phyloP scores from a whole-genome alignment of 1,140 invertebrate species.

The Drosophila mayri region DNA sequence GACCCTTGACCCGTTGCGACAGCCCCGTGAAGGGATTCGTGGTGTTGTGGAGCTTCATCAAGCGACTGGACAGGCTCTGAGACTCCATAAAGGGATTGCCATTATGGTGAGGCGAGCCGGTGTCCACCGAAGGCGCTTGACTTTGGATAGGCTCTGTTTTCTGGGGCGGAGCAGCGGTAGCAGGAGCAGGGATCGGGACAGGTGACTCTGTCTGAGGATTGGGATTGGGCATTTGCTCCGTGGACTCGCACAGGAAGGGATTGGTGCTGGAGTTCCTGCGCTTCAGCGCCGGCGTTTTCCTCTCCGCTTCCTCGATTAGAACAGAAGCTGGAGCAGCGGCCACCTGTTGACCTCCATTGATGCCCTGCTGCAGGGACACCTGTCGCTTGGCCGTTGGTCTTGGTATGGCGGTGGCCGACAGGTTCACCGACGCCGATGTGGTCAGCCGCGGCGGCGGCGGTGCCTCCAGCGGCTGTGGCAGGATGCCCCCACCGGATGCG shows the following conservation, averaged over 20 bases:
- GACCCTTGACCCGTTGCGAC: constrained; percentile 74
- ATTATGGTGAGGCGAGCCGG: constrained; percentile 27
- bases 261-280: constrained; percentile 79
- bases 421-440: constrained; percentile 64
- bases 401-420: constrained; percentile 70
- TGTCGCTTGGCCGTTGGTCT: constrained; percentile 73
- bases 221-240: constrained; percentile 38
- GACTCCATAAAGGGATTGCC: constrained; percentile 67
- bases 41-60: constrained; percentile 58
- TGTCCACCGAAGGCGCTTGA: neutral
- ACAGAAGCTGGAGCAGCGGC: neutral
- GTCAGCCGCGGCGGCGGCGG: constrained; percentile 84
- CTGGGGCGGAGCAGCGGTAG: neutral
- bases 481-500: neutral
- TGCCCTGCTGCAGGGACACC: constrained; percentile 63
- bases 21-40: constrained; percentile 75
- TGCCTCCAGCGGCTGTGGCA: constrained; percentile 75
- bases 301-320: neutral
- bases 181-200: neutral
- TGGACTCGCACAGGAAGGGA: constrained; percentile 78
- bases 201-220: neutral
- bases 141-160: neutral
- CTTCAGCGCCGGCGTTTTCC: constrained; percentile 49
- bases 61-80: constrained; percentile 50
- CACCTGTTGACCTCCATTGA: constrained; percentile 31